These are phyloP conservation scores for Amia ocellicauda DNA, from an alignment of 2,113 vertebrate genomes.

Conservation along the genomic window DNA sequence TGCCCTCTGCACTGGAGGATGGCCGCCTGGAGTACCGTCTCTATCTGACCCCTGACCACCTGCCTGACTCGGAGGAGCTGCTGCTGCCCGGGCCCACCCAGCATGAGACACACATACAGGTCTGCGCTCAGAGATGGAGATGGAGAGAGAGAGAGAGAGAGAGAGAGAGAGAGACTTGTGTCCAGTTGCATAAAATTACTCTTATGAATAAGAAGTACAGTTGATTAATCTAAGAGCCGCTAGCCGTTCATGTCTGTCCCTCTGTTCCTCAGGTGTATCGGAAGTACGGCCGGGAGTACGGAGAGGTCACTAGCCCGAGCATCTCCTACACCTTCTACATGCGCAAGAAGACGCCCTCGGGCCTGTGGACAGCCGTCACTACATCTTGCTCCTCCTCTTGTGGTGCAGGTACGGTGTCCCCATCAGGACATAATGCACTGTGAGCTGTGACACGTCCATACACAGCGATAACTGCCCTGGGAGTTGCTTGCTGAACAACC, in stretches of 20 bases:
- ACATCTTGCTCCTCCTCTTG: slow-evolving; percentile 82
- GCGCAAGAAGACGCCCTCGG: slow-evolving; percentile 39
- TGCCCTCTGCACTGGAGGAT: slow-evolving; percentile 83
- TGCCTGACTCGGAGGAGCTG: slow-evolving; percentile 80
- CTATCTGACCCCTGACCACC: slow-evolving; percentile 69
- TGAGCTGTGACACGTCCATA: neutral
- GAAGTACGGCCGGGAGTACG: slow-evolving; percentile 80
- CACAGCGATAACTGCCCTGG: neutral
- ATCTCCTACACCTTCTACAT: slow-evolving; percentile 81
- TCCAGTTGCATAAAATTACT: too few species aligned
- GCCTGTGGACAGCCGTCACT: slow-evolving; percentile 60
- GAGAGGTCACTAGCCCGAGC: slow-evolving; percentile 74
- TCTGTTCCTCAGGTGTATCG: slow-evolving; percentile 74
- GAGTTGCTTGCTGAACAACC: neutral
- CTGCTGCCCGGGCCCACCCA: slow-evolving; percentile 65
- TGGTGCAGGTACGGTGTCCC: slow-evolving; percentile 70
- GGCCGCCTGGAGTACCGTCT: slow-evolving; percentile 68
- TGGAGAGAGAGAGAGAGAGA: too few species aligned
- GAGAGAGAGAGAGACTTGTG: too few species aligned
- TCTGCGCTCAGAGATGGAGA: slow-evolving; percentile 34
- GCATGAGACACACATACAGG: slow-evolving; percentile 79
- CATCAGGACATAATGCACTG: slow-evolving; percentile 26
- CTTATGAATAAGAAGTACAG: too few species aligned
- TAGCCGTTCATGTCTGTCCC: neutral
- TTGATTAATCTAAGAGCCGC: too few species aligned